Base-by-base conservation (phyloP, 2,888 invertebrate genomes). In the Eupithecia abbreviata region DNA sequence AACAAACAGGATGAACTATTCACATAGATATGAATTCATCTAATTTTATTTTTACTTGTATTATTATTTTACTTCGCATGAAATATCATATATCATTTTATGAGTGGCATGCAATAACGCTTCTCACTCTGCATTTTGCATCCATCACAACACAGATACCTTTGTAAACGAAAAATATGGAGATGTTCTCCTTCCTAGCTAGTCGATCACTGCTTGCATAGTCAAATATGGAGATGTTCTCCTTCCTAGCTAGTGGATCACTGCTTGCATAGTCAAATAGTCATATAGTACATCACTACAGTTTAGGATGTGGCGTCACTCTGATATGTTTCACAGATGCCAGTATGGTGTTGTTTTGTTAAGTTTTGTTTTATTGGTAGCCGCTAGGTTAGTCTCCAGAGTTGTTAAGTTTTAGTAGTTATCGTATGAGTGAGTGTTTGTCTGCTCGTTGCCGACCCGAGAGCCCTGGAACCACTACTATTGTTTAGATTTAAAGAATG, bases 291-390 rank as follows among this genome's bases (percentile, higher is more conserved):
- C 72, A 58, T 42, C 3, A 15, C 7, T 72, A 51, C 71, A 66
- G 47, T 12, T n/a, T 42, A 49, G 77, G 75, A 41, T 45, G 65
- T 74, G 83, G 83, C 83, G 81, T 84, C 84, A 70, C 74, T 82
- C 82, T 70, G 78, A 83, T 83, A 83, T 83, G 84, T 84, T 84
- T 75, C 72, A 74, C 77, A 72, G 82, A 81, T 81, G 82, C 82
- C 82, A 75, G 74, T 47, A 41, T 74, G 51, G 72, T 72, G 69
- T 79, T 72, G 77, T 76, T 75, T 75, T 55, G 77, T 80, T 79
- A 79, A 73, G 80, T 79, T 78, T 73, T 66, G 74, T 73, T 66
- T 47, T 66, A 67, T 69, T 70, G 72, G 68, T 79, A 79, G 82
- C 78, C 78, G 80, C 78, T 80, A 80, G 81, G 58, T 71, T 79